Evolutionary conservation across 2,797 vertebrate genomes (phyloP), one percentile per base, ranked within the genome.

Genomic region (Sorex maritimensis): DNA sequence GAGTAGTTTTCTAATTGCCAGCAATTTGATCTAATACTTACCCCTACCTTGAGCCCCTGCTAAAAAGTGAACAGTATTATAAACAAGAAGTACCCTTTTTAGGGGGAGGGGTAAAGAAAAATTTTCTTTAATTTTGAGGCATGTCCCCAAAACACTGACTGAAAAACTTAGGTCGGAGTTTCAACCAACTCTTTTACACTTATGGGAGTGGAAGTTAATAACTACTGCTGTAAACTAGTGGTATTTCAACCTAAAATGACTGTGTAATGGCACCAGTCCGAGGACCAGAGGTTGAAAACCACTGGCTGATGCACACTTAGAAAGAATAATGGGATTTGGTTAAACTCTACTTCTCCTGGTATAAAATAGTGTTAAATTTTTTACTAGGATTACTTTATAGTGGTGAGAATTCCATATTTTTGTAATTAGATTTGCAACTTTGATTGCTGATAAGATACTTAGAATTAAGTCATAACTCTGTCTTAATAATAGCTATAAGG

Each of bases 361-460:
- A 5, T 69, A 38, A 72, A 67, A 71, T 19, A 28, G 30, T 82
- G 28, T 15, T 38, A 13, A 24, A 73, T 80, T 34, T 86, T 61
- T 41, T 81, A 5, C 86, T 69, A 68, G 44, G 38, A 49, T 58
- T 90, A n/a, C 30, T 67, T 79, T 26, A 1, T 67, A 7, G 5
- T 44, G 10, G 38, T 72, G 38, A n/a, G 12, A 85, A 10, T 44
- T 61, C 26, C 10, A 23, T n/a, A 13, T 89, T 83, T 14, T 61
- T 92, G 12, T 85, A 82, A 83, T 89, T 93, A 61, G 82, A 87
- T 77, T 95, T 93, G 38, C 14, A 73, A 52, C 15, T 89, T 84
- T 80, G 81, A 41, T 80, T 84, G 52, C 83, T 75, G 72, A 78
- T 81, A 78, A 26, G 24, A 44, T 77, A 69, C 52, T 93, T 95